Evolutionary conservation across 2,113 vertebrate species (phyloP).

Genomic region (Clupea harengus): DNA sequence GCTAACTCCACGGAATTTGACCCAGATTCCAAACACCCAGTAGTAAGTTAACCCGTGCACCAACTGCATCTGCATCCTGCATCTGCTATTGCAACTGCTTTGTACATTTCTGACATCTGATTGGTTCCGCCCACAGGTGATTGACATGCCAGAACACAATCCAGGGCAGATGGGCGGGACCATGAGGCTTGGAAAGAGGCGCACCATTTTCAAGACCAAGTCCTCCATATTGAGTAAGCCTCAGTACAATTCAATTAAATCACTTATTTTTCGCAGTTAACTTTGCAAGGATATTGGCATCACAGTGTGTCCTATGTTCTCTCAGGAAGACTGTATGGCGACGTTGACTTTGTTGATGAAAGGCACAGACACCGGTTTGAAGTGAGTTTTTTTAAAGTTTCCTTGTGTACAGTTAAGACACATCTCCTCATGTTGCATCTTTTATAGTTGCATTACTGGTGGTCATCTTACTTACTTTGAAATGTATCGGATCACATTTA

Average conservation of each 20-base stretch:
- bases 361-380: constrained; percentile 94
- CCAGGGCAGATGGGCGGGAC: constrained; percentile 96
- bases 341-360: constrained; percentile 86
- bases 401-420: background rate
- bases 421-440: background rate
- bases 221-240: constrained; percentile 85
- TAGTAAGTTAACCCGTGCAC: constrained; percentile 75
- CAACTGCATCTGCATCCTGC: background rate
- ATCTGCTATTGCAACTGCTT: background rate
- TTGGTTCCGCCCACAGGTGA: constrained; percentile 72
- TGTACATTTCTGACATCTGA: background rate
- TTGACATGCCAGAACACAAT: constrained; percentile 98
- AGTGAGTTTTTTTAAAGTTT: constrained; percentile 61
- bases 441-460: background rate
- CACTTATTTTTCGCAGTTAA: background rate
- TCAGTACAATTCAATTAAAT: background rate
- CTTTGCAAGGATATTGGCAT: background rate
- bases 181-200: constrained; percentile 94
- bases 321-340: constrained; percentile 87
- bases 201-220: constrained; percentile 87
- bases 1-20: constrained; percentile 96
- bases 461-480: background rate
- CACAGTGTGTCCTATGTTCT: background rate
- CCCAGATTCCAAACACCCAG: constrained; percentile 84
- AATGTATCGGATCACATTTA: background rate